Percentiles rank a stretch among this genome's conserved stretches.
These are phyloP conservation scores for Oligia fasciuncula DNA, from an alignment of 2,888 invertebrate species.

Conservation along the genomic window DNA sequence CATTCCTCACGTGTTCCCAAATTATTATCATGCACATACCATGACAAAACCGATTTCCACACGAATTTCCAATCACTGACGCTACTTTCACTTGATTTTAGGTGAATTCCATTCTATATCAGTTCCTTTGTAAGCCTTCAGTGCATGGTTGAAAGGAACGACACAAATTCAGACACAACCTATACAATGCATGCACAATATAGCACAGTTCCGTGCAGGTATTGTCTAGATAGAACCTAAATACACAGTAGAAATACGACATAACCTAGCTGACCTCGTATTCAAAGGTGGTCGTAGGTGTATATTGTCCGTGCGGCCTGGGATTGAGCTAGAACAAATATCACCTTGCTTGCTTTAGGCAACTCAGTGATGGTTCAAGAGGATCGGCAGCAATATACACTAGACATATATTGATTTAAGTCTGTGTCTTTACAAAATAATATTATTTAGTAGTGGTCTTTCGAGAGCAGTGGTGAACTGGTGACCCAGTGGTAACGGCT, in stretches of 20 bases:
- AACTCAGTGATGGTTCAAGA: constrained; percentile 6
- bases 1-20: neutral
- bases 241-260: constrained; percentile 7
- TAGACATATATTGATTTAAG: neutral
- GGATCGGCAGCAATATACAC: neutral
- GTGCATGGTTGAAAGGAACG: constrained; percentile 4
- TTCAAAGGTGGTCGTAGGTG: constrained; percentile 8
- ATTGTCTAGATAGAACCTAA: constrained; percentile 13
- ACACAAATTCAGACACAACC: neutral
- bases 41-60: neutral
- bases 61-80: neutral
- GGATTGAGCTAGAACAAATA: constrained; percentile 39
- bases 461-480: neutral
- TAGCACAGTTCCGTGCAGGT: neutral
- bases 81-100: neutral
- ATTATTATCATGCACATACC: neutral
- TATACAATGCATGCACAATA: neutral
- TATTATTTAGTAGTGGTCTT: neutral
- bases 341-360: constrained; percentile 7
- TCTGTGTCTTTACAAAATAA: neutral
- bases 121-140: neutral
- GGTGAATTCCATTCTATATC: neutral
- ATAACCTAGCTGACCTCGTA: constrained; percentile 9
- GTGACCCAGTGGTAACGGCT: too few relatives aligned
- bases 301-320: constrained; percentile 19